Percentiles rank a stretch among this genome's conserved stretches.
Evolutionary conservation across 2,888 invertebrate genomes (phyloP).

Genomic region (Abrostola triplasia): DNA sequence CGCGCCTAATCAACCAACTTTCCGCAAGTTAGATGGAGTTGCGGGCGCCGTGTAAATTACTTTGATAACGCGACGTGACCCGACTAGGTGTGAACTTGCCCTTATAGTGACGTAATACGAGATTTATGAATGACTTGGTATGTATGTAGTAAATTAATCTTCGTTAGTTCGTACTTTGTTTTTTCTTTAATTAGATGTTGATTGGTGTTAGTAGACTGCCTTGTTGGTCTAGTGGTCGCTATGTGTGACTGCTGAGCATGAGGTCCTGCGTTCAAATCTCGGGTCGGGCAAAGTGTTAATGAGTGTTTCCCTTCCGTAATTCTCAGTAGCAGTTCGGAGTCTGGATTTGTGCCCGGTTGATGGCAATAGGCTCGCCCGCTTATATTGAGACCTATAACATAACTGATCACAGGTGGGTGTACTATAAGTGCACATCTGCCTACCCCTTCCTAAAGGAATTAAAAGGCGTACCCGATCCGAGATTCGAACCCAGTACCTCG

Average conservation of each 20-base stretch:
- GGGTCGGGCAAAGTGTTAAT: too few relatives aligned
- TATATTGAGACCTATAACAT: too few relatives aligned
- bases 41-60: conserved; percentile 77
- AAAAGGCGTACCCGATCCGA: too few relatives aligned
- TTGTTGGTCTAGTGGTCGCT: neutral
- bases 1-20: conserved; percentile 82
- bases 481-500: too few relatives aligned
- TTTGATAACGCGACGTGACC: conserved; percentile 78
- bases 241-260: neutral
- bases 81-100: conserved; percentile 69
- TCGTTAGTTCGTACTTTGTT: conserved; percentile 13
- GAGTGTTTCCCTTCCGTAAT: too few relatives aligned
- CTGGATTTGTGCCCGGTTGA: too few relatives aligned
- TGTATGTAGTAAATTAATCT: conserved; percentile 43
- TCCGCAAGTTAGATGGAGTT: conserved; percentile 80
- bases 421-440: too few relatives aligned
- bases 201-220: neutral
- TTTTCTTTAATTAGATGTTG: conserved; percentile 19
- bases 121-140: conserved; percentile 48
- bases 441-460: too few relatives aligned
- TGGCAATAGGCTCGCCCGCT: too few relatives aligned
- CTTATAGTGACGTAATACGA: conserved; percentile 55
- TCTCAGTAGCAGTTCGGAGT: too few relatives aligned
- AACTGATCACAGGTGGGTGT: too few relatives aligned
- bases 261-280: too few relatives aligned